These are phyloP conservation scores for Ferdinandea cuprea DNA, from an alignment of 2,888 invertebrate genomes.

Conservation along the genomic window DNA sequence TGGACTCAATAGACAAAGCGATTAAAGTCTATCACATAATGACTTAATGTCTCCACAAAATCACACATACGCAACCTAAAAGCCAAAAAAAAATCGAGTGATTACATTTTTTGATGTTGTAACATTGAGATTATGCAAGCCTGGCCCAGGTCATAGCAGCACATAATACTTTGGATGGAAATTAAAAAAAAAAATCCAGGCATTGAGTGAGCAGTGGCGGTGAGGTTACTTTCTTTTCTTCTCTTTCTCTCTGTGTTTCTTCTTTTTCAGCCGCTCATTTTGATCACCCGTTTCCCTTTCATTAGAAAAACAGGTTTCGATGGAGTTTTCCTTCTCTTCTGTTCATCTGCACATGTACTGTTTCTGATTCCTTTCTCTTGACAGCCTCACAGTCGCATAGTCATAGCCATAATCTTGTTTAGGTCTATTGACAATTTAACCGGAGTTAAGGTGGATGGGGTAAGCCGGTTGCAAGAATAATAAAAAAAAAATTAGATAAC, in stretches of 20 bases:
- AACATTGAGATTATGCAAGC: conserved; percentile 68
- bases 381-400: not conserved
- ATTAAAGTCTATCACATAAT: conserved; percentile 68
- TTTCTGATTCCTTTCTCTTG: conserved; percentile 61
- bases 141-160: conserved; percentile 63
- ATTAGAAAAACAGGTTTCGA: conserved; percentile 67
- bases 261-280: conserved; percentile 24
- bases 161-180: conserved; percentile 51
- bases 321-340: conserved; percentile 28
- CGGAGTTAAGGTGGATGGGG: conserved; percentile 50
- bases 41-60: conserved; percentile 45
- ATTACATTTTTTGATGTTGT: conserved; percentile 69
- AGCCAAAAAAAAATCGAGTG: conserved; percentile 55
- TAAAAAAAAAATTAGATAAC: conserved; percentile 62
- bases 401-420: conserved; percentile 26
- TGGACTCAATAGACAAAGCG: conserved; percentile 21
- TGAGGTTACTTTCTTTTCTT: conserved; percentile 69
- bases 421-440: conserved; percentile 50
- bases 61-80: conserved; percentile 34
- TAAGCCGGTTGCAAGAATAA: conserved; percentile 53
- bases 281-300: conserved; percentile 70
- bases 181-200: not conserved
- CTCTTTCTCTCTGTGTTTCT: conserved; percentile 38
- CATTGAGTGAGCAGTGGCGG: not conserved
- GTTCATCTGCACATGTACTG: conserved; percentile 1